Base-by-base conservation (phyloP, 2,888 invertebrate genomes). In the Epistrophe grossulariae region DNA sequence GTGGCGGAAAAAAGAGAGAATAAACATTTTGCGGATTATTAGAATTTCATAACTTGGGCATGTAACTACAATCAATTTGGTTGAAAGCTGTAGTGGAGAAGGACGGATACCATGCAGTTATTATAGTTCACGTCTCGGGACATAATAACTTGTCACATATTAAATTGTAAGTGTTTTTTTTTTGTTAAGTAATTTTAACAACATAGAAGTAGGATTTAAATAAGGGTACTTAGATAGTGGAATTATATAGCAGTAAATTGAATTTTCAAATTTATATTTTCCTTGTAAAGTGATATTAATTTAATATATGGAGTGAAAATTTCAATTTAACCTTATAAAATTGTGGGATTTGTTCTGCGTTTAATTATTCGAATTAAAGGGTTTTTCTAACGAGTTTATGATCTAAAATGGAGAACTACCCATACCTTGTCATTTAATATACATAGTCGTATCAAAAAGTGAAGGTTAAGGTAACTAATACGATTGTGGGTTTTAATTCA, bases 21-120 rank as follows among this genome's bases (percentile, higher is more conserved):
- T 24, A 60, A 38, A 15, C 3, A 19, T 17, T 19, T 15, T 15
- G 19, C 55, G 70, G 43, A 62, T 74, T 24, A 79, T 84, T 79
- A 76, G 43, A 66, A 72, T 84, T 84, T 71, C 79, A 84, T 79
- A 79, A 76, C 64, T 71, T 43, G 24, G 38, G 28, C 55, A 55
- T 55, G 55, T 24, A n/a, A n/a, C n/a, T n/a, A 52, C 48, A 76
- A 73, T 84, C 79, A 84, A 74, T 84, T 84, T 70, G 13, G 1
- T 15, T 71, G 40, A 60, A 60, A 40, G 40, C 24, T 40, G 3
- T 24, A 28, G 28, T 19, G 28, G 24, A 8, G 7, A n/a, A n/a
- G n/a, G n/a, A n/a, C n/a, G n/a, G n/a, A n/a, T 35, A 5, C 11
- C 13, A 13, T n/a, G n/a, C 3, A 24, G 24, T 24, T 24, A 24